Percentiles rank a stretch among this genome's conserved stretches.
These are phyloP conservation scores for Suricata suricatta DNA, from an alignment of 2,113 vertebrate species.

Conservation along the genomic window DNA sequence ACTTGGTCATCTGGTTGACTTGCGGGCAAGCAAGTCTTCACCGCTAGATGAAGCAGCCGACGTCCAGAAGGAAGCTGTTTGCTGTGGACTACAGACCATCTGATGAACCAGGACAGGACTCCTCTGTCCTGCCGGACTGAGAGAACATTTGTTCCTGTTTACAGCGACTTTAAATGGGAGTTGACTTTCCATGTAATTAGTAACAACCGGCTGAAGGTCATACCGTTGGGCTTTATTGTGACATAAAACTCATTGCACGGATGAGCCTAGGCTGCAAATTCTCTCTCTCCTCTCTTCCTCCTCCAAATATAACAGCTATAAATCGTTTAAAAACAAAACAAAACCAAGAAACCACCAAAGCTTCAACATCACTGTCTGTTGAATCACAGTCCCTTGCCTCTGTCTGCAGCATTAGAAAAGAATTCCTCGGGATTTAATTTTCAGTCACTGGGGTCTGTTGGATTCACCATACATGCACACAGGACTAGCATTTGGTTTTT, in stretches of 20 bases:
- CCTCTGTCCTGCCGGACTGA: accelerated
- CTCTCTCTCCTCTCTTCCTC: neutral
- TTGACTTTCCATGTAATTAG: neutral
- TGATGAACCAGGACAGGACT: accelerated
- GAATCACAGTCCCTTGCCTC: accelerated
- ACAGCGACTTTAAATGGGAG: accelerated
- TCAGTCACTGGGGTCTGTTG: neutral
- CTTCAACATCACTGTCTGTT: neutral
- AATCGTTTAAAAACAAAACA: neutral
- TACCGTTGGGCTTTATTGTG: accelerated
- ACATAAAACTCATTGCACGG: neutral
- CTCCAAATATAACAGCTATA: neutral
- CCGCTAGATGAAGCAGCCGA: accelerated
- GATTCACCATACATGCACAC: neutral
- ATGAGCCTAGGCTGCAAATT: neutral
- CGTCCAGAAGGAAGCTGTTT: too few relatives aligned
- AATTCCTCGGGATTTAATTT: neutral
- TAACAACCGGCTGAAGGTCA: neutral
- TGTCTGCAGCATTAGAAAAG: neutral
- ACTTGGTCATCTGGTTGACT: neutral
- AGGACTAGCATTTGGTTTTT: neutral
- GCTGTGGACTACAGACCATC: neutral
- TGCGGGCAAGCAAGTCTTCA: neutral
- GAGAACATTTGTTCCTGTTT: neutral
- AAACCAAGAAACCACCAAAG: neutral